Evolutionary conservation across 1,140 invertebrate species (phyloP).

Genomic region (Ceratina australensis): DNA sequence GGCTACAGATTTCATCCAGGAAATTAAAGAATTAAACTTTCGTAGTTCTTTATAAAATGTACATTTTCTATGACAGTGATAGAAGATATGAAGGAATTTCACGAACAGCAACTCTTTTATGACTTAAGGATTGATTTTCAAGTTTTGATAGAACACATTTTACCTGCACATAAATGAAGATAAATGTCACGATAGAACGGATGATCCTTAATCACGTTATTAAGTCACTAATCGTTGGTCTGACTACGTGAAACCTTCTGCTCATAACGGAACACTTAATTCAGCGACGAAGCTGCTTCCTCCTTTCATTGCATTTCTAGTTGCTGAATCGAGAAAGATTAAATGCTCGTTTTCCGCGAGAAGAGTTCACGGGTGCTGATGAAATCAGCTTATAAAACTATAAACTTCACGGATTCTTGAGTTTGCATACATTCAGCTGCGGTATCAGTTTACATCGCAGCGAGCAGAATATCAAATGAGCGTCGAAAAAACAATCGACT

Average conservation of each 20-base stretch:
- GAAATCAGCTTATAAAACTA: background rate
- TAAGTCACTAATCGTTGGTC: constrained; percentile 69
- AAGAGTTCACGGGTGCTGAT: constrained; percentile 5
- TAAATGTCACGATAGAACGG: no score
- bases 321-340: constrained; percentile 64
- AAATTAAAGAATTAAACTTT: no score
- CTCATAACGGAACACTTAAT: constrained; percentile 47
- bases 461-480: background rate
- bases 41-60: no score
- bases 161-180: no score
- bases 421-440: no score
- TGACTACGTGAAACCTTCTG: constrained; percentile 63
- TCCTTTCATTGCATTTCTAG: constrained; percentile 42
- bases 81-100: no score
- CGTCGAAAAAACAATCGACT: background rate
- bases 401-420: background rate
- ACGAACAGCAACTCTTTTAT: no score
- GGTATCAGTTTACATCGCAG: no score
- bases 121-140: no score
- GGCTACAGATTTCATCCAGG: no score
- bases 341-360: constrained; percentile 52
- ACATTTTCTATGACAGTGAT: no score
- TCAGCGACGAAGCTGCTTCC: constrained; percentile 23
- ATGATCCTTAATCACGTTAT: constrained; percentile 66
- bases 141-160: no score